Evolutionary conservation across 1,140 invertebrate genomes (phyloP).

Genomic region (Drosophila sulfurigaster): DNA sequence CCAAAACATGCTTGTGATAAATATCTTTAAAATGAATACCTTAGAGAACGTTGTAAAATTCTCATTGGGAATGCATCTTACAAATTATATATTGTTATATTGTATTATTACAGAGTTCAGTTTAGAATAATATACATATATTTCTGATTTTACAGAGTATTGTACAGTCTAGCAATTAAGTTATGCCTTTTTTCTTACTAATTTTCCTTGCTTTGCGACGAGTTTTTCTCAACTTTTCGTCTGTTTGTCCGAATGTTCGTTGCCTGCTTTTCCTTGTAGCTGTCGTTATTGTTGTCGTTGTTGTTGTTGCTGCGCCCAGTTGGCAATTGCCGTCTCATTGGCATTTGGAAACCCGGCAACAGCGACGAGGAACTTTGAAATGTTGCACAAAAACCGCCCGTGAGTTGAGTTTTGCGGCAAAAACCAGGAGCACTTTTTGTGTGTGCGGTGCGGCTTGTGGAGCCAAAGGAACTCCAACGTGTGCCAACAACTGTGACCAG

Average conservation of each 20-base stretch:
- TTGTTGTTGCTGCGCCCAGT: slow-evolving; percentile 46
- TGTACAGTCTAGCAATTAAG: not conserved
- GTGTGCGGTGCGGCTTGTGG: slow-evolving; percentile 17
- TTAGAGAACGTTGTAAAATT: no score
- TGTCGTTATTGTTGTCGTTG: slow-evolving; percentile 14
- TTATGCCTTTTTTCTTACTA: slow-evolving; percentile 10
- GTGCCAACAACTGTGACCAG: slow-evolving; percentile 25
- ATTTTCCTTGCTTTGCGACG: slow-evolving; percentile 30
- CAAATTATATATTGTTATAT: no score
- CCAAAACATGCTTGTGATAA: no score
- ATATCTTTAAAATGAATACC: no score
- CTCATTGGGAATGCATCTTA: no score
- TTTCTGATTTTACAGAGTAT: slow-evolving; percentile 13
- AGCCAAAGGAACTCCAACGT: slow-evolving; percentile 24
- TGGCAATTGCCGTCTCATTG: slow-evolving; percentile 37
- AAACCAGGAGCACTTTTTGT: slow-evolving; percentile 43
- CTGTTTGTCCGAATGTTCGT: slow-evolving; percentile 44
- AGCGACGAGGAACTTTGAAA: slow-evolving; percentile 49
- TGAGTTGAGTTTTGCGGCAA: slow-evolving; percentile 31
- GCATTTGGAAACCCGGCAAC: slow-evolving; percentile 76
- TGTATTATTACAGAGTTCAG: no score
- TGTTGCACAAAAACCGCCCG: slow-evolving; percentile 45
- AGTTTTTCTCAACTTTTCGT: slow-evolving; percentile 46
- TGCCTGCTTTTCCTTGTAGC: slow-evolving; percentile 15
- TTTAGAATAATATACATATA: not conserved